A percentile compares a stretch with the other conserved stretches of the same genome.
phyloP scores from a whole-genome alignment of 2,113 vertebrate species.

The Donacobius atricapilla region DNA sequence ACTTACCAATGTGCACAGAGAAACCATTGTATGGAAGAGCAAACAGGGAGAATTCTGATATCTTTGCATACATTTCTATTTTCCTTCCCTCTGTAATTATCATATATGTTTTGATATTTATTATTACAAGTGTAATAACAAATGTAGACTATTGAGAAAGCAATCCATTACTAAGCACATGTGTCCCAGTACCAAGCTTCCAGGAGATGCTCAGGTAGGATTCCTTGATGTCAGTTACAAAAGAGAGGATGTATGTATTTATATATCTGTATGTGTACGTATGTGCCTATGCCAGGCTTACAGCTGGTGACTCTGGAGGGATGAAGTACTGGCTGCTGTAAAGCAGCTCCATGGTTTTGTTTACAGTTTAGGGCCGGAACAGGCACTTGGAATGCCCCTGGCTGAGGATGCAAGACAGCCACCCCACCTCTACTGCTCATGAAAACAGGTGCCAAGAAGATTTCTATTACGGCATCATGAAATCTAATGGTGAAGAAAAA shows the following conservation, averaged over 20 bases:
- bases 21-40: not conserved
- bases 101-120: not conserved
- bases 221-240: not conserved
- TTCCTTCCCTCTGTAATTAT: not conserved
- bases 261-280: fast-evolving
- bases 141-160: not conserved
- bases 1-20: not conserved
- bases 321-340: not conserved
- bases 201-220: not conserved
- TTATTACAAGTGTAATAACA: not conserved
- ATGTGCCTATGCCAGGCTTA: not conserved
- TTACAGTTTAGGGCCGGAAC: not conserved
- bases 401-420: not conserved
- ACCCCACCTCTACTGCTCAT: not conserved
- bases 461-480: not conserved
- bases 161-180: not conserved
- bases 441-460: not conserved
- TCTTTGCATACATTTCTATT: not conserved
- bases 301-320: not conserved
- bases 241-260: not conserved
- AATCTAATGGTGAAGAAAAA: not conserved
- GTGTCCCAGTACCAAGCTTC: not conserved
- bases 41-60: not conserved
- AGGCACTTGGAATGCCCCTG: not conserved
- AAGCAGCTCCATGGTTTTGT: not conserved